A percentile compares a stretch with the other conserved stretches of the same genome.
These are phyloP conservation scores for Leptinotarsa peninsularis DNA, from an alignment of 2,888 invertebrate genomes.

Conservation along the genomic window DNA sequence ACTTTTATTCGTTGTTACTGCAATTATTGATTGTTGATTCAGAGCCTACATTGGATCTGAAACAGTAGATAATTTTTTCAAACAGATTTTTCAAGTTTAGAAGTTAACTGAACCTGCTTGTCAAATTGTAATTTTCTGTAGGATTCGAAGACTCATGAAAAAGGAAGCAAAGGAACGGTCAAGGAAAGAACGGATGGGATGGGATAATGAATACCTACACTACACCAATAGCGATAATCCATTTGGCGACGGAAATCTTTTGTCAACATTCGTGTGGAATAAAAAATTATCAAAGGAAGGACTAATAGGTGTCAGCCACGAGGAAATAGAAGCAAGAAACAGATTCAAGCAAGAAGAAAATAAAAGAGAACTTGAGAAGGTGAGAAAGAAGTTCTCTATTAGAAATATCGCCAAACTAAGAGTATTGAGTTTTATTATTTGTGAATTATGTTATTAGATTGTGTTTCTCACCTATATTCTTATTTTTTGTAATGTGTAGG, in stretches of 20 bases:
- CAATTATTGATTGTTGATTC: too few relatives aligned
- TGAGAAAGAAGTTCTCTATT: conserved; percentile 52
- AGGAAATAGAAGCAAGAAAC: conserved; percentile 85
- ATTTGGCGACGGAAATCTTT: conserved; percentile 95
- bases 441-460: too few relatives aligned
- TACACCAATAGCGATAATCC: conserved; percentile 99
- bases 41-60: too few relatives aligned
- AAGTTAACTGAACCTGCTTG: background rate
- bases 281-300: conserved; percentile 97
- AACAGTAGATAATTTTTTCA: too few relatives aligned
- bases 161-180: conserved; percentile 92
- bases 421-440: too few relatives aligned
- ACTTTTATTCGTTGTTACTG: too few relatives aligned
- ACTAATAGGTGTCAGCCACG: conserved; percentile 78
- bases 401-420: background rate
- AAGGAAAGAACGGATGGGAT: conserved; percentile 93
- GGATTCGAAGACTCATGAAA: conserved; percentile 81
- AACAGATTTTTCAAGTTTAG: too few relatives aligned
- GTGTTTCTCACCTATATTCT: background rate
- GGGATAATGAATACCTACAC: conserved; percentile 96
- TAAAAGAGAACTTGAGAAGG: conserved; percentile 91
- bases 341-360: conserved; percentile 92
- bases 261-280: conserved; percentile 96
- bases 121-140: conserved; percentile 28
- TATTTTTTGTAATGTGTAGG: conserved; percentile 62